A percentile compares a stretch with the other conserved stretches of the same genome.
Evolutionary conservation across 1,140 invertebrate genomes (phyloP).

Genomic region (Listronotus oregonensis): DNA sequence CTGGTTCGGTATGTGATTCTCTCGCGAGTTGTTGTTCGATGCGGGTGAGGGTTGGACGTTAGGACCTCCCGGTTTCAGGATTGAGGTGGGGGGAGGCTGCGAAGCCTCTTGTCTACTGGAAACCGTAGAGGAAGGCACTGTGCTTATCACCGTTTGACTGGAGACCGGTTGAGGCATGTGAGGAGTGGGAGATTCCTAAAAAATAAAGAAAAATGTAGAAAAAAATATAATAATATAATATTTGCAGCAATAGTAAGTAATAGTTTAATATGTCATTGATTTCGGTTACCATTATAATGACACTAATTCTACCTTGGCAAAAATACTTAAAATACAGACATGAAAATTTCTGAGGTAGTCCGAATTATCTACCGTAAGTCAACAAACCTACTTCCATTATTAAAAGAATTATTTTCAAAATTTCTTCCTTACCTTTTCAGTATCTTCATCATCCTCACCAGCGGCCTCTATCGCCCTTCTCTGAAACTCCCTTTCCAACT

Average conservation of each 20-base stretch:
- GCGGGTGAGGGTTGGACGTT: constrained; percentile 16
- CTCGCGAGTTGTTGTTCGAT: constrained; percentile 15
- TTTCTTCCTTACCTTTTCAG: constrained; percentile 52
- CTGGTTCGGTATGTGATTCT: constrained; percentile 35
- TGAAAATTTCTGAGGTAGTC: no score
- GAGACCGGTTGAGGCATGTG: constrained; percentile 39
- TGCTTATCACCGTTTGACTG: constrained; percentile 34
- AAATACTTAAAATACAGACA: no score
- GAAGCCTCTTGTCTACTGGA: constrained; percentile 39
- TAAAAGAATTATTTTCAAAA: no score
- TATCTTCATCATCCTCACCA: constrained; percentile 78
- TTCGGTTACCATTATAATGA: no score
- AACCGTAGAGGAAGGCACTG: constrained; percentile 37
- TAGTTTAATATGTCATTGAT: no score
- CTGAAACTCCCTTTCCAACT: constrained; percentile 87
- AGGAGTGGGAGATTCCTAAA: constrained; percentile 48
- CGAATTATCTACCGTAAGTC: no score
- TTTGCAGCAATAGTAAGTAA: no score
- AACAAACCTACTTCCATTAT: no score
- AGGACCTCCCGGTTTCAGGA: constrained; percentile 48
- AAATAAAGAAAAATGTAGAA: no score
- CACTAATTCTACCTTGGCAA: no score
- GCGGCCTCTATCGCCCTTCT: constrained; percentile 78
- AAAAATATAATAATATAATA: no score
- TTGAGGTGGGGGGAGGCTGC: constrained; percentile 50